These are phyloP conservation scores for Nesoenas mayeri DNA, from an alignment of 2,113 vertebrate genomes.

Conservation along the genomic window DNA sequence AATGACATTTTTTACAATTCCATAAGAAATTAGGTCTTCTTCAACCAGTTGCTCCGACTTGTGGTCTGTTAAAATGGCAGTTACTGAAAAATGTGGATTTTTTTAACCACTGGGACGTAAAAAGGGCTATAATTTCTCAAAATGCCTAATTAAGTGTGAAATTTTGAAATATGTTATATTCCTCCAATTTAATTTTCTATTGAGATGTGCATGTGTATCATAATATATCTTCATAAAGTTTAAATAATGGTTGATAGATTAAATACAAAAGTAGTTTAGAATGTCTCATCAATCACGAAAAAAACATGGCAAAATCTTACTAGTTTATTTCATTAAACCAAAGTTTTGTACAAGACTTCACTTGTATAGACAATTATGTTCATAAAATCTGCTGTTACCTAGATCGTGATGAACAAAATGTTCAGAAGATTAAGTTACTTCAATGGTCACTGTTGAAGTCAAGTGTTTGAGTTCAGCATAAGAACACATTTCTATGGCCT, in stretches of 20 bases:
- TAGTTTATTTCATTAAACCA: not conserved
- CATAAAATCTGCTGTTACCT: not conserved
- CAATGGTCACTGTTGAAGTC: not conserved
- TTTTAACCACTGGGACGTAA: not conserved
- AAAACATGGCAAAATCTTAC: not conserved
- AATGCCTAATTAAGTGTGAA: not conserved
- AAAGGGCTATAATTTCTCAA: not conserved
- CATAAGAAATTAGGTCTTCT: not conserved
- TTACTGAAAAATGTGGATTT: not conserved
- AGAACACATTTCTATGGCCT: not conserved
- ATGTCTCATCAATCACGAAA: slow-evolving; percentile 23
- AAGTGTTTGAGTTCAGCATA: not conserved
- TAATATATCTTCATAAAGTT: slow-evolving; percentile 39
- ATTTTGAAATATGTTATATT: slow-evolving; percentile 22
- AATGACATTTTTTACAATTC: not conserved
- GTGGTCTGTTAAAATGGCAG: not conserved
- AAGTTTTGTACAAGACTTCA: not conserved
- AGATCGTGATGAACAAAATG: not conserved
- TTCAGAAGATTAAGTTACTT: not conserved
- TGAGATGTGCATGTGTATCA: not conserved
- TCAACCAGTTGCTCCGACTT: not conserved
- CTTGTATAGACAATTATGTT: not conserved
- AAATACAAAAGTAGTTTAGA: slow-evolving; percentile 37
- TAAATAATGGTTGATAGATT: slow-evolving; percentile 33
- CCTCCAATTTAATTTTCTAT: slow-evolving; percentile 32